Percentiles rank a stretch among this genome's conserved stretches.
Evolutionary conservation across 30 jellyfish, hydroid and myxozoan species (phyloP).

Genomic region (Turritopsis rubra): DNA sequence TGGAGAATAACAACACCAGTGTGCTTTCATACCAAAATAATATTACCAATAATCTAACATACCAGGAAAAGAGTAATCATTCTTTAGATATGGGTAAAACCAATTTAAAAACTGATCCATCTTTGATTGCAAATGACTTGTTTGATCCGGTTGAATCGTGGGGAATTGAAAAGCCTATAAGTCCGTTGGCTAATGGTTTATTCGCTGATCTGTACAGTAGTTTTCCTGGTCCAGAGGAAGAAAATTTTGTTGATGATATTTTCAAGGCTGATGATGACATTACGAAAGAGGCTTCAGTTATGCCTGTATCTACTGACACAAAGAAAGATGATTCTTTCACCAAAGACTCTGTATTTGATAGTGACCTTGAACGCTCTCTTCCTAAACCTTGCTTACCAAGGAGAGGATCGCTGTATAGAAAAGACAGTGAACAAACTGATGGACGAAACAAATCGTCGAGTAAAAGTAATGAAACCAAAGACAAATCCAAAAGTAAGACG

Average conservation of each 20-base stretch:
- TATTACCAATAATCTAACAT: neutral
- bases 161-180: conserved; percentile 20
- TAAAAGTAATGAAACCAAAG: conserved; percentile 37
- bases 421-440: conserved; percentile 17
- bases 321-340: neutral
- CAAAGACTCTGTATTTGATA: conserved; percentile 8
- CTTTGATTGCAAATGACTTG: neutral
- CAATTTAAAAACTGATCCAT: neutral
- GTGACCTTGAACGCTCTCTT: neutral
- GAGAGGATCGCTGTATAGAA: conserved; percentile 5
- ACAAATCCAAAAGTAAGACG: conserved; percentile 22
- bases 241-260: neutral
- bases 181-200: conserved; percentile 1
- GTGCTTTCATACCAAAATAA: neutral
- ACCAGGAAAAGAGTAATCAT: neutral
- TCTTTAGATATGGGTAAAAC: neutral
- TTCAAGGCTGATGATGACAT: neutral
- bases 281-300: neutral
- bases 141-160: neutral
- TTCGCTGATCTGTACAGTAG: neutral
- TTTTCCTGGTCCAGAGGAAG: conserved; percentile 4
- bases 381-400: conserved; percentile 6
- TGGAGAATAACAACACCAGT: neutral
- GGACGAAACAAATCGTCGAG: neutral
- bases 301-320: neutral